These are phyloP conservation scores for Ecdyonurus torrentis DNA, from an alignment of 2,888 invertebrate species.

Conservation along the genomic window DNA sequence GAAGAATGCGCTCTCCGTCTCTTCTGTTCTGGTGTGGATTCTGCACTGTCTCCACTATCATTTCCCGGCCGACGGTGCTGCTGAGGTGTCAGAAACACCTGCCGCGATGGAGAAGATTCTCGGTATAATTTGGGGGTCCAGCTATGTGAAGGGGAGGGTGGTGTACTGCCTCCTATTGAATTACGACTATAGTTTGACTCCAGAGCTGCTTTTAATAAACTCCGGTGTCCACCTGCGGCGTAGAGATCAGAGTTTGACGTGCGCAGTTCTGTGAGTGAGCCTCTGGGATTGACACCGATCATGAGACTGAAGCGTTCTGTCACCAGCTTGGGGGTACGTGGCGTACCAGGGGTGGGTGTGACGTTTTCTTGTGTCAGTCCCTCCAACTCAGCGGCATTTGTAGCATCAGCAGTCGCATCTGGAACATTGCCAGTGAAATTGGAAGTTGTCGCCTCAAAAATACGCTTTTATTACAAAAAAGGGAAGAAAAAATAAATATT, in stretches of 20 bases:
- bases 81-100: background rate
- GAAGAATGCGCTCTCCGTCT: background rate
- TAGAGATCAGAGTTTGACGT: constrained; percentile 5
- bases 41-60: background rate
- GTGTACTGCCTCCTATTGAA: background rate
- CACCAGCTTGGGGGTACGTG: background rate
- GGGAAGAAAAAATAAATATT: too few relatives aligned
- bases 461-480: too few relatives aligned
- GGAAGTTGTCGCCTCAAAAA: constrained; percentile 6
- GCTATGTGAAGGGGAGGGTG: background rate
- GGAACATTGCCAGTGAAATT: constrained; percentile 7
- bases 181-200: background rate
- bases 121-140: background rate
- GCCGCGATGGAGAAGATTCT: background rate
- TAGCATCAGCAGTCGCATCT: constrained; percentile 4
- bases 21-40: background rate
- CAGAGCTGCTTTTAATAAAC: background rate
- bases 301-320: constrained; percentile 51
- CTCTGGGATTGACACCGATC: constrained; percentile 58
- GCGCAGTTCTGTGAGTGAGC: constrained; percentile 37
- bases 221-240: constrained; percentile 1
- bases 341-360: background rate
- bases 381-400: constrained; percentile 16
- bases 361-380: background rate
- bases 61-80: background rate